Evolutionary conservation across 2,888 invertebrate genomes (phyloP), one percentile per base, ranked within the genome.

Genomic region (Xanthostigma xanthostigma): DNA sequence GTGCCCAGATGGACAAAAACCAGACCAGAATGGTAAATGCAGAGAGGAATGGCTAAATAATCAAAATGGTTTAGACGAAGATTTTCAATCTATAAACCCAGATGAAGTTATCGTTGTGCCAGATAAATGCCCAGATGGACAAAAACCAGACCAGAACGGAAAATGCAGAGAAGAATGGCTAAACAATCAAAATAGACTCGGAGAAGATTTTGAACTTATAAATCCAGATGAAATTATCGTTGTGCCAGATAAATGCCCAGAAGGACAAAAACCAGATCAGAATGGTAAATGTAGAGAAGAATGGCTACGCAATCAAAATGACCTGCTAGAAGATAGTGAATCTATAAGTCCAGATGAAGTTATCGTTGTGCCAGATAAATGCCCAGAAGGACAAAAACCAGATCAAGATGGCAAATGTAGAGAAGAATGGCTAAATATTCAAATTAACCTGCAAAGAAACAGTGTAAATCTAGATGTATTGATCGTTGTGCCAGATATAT

Each of bases 221-320:
- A 36, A 44, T 10, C 12, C 36, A 34, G 9, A 12, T 10, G 39
- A 17, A 8, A 14, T 37, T 10, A 36, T 44, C 10, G 44, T 36
- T 33, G 44, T 44, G 8, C 44, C 44, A 36, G 36, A 36, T 14
- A 44, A 44, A 35, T 44, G 44, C 12, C 44, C 44, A 44, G 27
- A 14, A 10, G 44, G 44, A 3, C 17, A 33, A 13, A 33, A 39
- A 39, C 27, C 40, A 17, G 44, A 36, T 36, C 13, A 44, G 13
- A 12, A 44, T 12, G 44, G 44, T 9, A 13, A 44, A 9, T 44
- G 44, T 9, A 36, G 37, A 11, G 36, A 35, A 10, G 37, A 36
- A 14, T 44, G 44, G 36, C 5, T 17, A 14, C 11, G 2, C 12
- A 11, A 11, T 3, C 9, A 12, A 36, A 34, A 36, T 9, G 12